A percentile compares a stretch with the other conserved stretches of the same genome.
Conservation (phyloP, 2,113 vertebrate genomes). For the Tachysurus fulvidraco region DNA sequence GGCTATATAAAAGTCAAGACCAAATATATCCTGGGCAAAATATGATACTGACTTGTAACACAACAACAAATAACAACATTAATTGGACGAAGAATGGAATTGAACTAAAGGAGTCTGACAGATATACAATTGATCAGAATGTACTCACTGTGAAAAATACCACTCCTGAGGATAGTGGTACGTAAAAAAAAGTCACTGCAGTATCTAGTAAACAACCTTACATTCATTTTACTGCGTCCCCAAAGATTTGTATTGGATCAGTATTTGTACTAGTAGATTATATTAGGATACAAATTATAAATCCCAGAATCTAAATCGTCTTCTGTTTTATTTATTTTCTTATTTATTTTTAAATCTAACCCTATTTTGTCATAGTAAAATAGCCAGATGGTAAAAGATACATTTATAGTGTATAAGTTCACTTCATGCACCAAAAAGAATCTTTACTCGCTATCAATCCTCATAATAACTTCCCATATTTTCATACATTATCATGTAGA, state of each 20-base stretch:
- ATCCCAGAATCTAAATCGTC: background rate
- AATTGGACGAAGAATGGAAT: conserved; percentile 28
- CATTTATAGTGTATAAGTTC: background rate
- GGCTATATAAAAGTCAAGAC: background rate
- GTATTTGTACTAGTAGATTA: background rate
- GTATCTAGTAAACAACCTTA: background rate
- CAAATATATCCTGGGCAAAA: conserved; percentile 36
- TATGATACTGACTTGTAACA: conserved; percentile 21
- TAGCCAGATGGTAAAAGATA: background rate
- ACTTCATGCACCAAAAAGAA: background rate
- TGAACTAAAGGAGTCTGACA: background rate
- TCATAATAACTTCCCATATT: background rate
- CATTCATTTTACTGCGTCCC: too few species aligned
- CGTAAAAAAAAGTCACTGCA: background rate
- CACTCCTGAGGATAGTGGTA: conserved; percentile 13
- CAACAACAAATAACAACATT: background rate
- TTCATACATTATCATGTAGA: background rate
- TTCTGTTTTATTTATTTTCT: background rate
- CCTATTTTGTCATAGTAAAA: background rate
- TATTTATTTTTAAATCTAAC: background rate
- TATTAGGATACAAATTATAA: background rate
- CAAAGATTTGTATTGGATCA: too few species aligned
- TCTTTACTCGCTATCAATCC: background rate
- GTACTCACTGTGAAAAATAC: conserved; percentile 9
- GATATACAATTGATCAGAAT: background rate